These are phyloP conservation scores for Capricornis sumatraensis DNA, from an alignment of 2,113 vertebrate species.

Conservation along the genomic window DNA sequence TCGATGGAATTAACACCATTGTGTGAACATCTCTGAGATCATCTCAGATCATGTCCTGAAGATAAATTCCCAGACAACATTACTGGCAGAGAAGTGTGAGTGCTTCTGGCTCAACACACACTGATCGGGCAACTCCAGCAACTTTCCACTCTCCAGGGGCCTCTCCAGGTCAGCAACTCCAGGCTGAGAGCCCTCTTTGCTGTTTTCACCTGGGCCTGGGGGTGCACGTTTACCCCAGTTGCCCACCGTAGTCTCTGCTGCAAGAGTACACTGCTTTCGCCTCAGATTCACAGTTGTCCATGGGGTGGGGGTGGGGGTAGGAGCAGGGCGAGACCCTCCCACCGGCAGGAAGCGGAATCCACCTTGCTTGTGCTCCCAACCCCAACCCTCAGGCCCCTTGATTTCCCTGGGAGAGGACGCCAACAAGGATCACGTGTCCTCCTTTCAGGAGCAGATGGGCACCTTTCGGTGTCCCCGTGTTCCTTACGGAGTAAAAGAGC, in stretches of 20 bases:
- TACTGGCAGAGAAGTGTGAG: background rate
- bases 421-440: rapidly evolving
- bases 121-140: rapidly evolving
- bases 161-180: rapidly evolving
- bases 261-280: rapidly evolving
- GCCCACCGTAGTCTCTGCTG: background rate
- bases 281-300: background rate
- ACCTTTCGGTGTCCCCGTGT: rapidly evolving
- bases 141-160: rapidly evolving
- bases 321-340: background rate
- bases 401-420: background rate
- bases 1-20: too few relatives aligned
- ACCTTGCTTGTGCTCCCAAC: rapidly evolving
- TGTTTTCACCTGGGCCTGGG: too few relatives aligned
- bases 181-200: background rate
- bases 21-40: too few relatives aligned
- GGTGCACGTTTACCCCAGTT: rapidly evolving
- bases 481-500: rapidly evolving
- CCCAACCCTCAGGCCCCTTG: rapidly evolving
- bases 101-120: rapidly evolving
- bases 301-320: rapidly evolving
- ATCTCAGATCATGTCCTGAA: background rate
- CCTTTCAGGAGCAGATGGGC: rapidly evolving
- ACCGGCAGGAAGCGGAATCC: too few relatives aligned
- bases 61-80: background rate